These are phyloP conservation scores for Nyctibius bracteatus DNA, from an alignment of 2,113 vertebrate genomes.

Conservation along the genomic window DNA sequence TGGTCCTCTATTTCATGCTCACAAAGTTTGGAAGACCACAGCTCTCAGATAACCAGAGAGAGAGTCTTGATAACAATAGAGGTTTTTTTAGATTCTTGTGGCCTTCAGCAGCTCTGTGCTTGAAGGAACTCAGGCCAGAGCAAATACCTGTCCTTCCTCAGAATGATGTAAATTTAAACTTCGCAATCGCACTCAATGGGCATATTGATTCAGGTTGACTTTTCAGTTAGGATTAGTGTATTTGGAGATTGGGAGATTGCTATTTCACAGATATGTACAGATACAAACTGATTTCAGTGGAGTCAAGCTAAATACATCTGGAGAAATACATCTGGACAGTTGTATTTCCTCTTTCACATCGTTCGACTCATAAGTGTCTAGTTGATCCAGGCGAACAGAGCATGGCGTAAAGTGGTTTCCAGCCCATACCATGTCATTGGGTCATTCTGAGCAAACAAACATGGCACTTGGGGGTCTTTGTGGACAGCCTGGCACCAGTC, in stretches of 20 bases:
- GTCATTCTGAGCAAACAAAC: not conserved
- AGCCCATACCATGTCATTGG: not conserved
- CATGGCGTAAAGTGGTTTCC: not conserved
- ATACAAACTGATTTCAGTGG: not conserved
- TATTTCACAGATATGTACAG: not conserved
- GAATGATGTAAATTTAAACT: not conserved
- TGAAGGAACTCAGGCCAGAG: not conserved
- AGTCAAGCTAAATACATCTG: too few species aligned
- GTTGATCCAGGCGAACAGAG: not conserved
- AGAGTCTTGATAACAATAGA: not conserved
- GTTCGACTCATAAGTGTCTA: accelerated
- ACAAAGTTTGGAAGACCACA: not conserved
- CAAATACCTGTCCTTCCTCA: not conserved
- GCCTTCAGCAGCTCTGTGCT: not conserved
- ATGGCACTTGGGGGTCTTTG: not conserved
- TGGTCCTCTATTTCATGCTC: not conserved
- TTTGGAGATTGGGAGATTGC: not conserved
- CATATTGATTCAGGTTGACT: accelerated
- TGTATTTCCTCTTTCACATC: not conserved
- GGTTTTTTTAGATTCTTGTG: not conserved
- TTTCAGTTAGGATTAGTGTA: not conserved
- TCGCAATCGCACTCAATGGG: not conserved
- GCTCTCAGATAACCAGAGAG: not conserved
- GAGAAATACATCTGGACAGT: too few species aligned
- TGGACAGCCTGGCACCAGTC: not conserved